Conservation (phyloP, 2,797 vertebrate species). For the Choloepus didactylus region DNA sequence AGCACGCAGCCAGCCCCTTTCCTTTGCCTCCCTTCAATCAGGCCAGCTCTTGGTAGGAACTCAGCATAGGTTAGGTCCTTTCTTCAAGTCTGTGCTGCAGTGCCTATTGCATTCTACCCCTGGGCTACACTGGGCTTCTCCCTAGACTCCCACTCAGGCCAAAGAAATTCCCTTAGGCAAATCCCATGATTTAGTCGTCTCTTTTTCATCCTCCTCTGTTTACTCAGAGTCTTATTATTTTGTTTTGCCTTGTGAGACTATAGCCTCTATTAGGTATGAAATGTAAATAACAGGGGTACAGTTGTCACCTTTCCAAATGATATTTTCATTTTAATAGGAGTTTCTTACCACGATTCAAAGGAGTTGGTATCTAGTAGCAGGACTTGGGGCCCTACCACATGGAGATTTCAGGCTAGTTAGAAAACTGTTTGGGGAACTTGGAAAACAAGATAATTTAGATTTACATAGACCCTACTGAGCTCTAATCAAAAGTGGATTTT, state of each 20-base stretch:
- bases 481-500: slow-evolving; percentile 57
- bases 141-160: too few species aligned
- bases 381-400: background rate
- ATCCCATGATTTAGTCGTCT: background rate
- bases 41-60: background rate
- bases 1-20: background rate
- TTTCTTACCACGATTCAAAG: background rate
- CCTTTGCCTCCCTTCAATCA: background rate
- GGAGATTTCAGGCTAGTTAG: background rate
- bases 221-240: background rate
- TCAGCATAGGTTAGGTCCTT: background rate
- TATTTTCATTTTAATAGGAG: background rate
- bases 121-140: background rate
- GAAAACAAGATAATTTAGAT: background rate
- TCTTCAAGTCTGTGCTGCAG: background rate
- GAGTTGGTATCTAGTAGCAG: background rate
- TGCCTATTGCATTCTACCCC: background rate
- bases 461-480: slow-evolving; percentile 47
- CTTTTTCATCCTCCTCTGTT: background rate
- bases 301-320: background rate
- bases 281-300: background rate
- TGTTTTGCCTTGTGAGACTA: background rate
- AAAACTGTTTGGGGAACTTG: background rate
- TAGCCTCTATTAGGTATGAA: background rate
- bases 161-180: background rate